Evolutionary conservation across 1,140 invertebrate genomes (phyloP).

Genomic region (Asbolus verrucosus): DNA sequence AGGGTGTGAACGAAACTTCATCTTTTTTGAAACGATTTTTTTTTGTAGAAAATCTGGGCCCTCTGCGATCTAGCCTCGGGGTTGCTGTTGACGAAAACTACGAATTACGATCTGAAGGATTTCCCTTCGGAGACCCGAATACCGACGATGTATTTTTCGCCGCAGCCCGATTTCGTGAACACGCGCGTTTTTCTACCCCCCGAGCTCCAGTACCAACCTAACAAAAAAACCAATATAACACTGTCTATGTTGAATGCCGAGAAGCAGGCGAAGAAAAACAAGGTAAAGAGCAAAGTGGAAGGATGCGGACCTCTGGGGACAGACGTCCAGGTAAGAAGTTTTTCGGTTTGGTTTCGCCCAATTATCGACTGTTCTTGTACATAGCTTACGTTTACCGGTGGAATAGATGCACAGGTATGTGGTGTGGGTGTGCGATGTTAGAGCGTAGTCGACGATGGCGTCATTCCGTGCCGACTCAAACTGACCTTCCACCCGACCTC

Average conservation of each 20-base stretch:
- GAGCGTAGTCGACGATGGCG: too few species aligned
- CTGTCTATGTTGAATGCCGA: constrained; percentile 65
- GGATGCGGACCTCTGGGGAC: constrained; percentile 72
- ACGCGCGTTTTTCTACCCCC: constrained; percentile 76
- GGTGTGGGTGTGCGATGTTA: neutral
- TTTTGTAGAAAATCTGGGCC: constrained; percentile 91
- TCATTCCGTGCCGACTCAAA: too few species aligned
- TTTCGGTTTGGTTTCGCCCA: neutral
- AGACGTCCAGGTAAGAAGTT: constrained; percentile 70
- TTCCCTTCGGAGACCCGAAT: constrained; percentile 86
- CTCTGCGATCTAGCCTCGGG: constrained; percentile 94
- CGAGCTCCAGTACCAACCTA: constrained; percentile 72
- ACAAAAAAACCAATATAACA: constrained; percentile 67
- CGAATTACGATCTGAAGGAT: constrained; percentile 89
- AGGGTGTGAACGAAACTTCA: neutral
- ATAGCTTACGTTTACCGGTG: constrained; percentile 52
- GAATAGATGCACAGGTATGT: constrained; percentile 68
- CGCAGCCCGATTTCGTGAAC: constrained; percentile 80
- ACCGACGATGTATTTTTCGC: constrained; percentile 87
- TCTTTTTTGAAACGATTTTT: constrained; percentile 26
- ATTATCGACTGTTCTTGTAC: constrained; percentile 31
- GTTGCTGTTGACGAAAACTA: constrained; percentile 87
- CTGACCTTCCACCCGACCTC: too few species aligned
- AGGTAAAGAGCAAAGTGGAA: constrained; percentile 68
- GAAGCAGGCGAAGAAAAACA: constrained; percentile 64